phyloP scores from a whole-genome alignment of 2,113 vertebrate species.

The Cichladusa arquata region DNA sequence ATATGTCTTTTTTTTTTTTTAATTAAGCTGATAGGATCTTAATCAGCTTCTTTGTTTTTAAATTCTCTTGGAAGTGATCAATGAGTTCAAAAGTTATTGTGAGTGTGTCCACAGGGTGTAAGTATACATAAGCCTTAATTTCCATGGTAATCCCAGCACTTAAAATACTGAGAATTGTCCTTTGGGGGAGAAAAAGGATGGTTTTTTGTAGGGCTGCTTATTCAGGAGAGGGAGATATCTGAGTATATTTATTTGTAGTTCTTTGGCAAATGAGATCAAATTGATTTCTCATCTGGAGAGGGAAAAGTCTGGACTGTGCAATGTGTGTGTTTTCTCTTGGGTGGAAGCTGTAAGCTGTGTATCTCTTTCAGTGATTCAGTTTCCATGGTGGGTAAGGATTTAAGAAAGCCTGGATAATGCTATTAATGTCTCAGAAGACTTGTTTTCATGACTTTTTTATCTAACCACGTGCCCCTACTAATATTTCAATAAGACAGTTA shows the following conservation, averaged over 20 bases:
- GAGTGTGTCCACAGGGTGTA: background rate
- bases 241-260: background rate
- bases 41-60: background rate
- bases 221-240: background rate
- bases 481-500: background rate
- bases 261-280: background rate
- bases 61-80: background rate
- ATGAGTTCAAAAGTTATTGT: background rate
- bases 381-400: background rate
- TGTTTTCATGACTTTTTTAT: background rate
- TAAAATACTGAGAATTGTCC: background rate
- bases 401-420: background rate
- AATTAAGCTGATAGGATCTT: background rate
- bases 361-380: background rate
- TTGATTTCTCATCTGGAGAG: background rate
- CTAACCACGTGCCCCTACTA: background rate
- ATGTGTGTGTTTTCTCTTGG: background rate
- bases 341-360: background rate
- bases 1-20: background rate
- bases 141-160: background rate
- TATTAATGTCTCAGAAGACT: constrained; percentile 7
- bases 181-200: background rate
- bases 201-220: background rate
- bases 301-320: background rate
- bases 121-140: background rate